These are phyloP conservation scores for Caenorhabditis sinica DNA, from an alignment of 2,888 invertebrate genomes.

Conservation along the genomic window DNA sequence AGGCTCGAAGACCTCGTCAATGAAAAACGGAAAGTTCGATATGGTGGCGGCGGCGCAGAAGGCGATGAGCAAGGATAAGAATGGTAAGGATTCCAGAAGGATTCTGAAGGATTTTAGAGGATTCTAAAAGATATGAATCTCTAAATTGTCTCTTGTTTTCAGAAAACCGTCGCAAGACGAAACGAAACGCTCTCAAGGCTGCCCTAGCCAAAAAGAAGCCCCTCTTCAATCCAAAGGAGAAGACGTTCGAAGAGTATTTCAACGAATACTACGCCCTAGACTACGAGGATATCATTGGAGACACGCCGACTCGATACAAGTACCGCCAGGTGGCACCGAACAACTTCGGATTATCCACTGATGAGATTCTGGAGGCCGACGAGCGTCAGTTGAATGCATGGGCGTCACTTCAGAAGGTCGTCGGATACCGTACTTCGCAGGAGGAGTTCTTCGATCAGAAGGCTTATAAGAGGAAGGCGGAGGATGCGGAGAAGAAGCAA, in stretches of 20 bases:
- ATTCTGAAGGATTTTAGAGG: too few relatives aligned
- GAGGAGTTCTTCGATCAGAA: conserved; percentile 91
- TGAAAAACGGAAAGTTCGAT: conserved; percentile 63
- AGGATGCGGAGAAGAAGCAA: conserved; percentile 89
- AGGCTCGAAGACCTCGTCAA: conserved; percentile 11
- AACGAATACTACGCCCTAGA: conserved; percentile 96
- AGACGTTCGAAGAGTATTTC: conserved; percentile 91
- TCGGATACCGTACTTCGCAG: conserved; percentile 86
- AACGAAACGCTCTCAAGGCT: conserved; percentile 88
- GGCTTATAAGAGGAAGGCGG: conserved; percentile 89
- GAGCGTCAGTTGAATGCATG: conserved; percentile 96
- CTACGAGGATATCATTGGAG: conserved; percentile 94
- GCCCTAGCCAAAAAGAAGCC: conserved; percentile 90
- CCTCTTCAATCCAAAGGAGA: conserved; percentile 89
- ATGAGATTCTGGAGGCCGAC: conserved; percentile 95
- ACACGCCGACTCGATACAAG: conserved; percentile 89
- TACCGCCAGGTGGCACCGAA: conserved; percentile 92
- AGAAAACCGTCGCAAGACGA: conserved; percentile 74
- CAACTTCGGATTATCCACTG: conserved; percentile 92
- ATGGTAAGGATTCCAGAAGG: conserved; percentile 36
- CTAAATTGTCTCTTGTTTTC: conserved; percentile 14
- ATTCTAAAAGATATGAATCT: too few relatives aligned
- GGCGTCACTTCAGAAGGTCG: conserved; percentile 92
- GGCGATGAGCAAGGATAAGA: conserved; percentile 63
- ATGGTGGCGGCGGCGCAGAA: conserved; percentile 64